Evolutionary conservation across 1,140 invertebrate genomes (phyloP).

Genomic region (Formica selysi): DNA sequence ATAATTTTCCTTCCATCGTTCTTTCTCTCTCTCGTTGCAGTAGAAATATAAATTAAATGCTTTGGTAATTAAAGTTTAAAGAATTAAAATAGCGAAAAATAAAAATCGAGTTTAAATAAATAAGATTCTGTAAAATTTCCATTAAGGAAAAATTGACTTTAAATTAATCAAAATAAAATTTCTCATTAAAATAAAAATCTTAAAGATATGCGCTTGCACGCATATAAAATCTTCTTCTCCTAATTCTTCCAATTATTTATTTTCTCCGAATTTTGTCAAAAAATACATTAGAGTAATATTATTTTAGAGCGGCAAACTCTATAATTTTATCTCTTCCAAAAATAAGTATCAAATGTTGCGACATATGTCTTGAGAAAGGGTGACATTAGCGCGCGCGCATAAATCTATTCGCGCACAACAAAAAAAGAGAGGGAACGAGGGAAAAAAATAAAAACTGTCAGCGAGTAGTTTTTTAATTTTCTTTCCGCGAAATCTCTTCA

Average conservation of each 20-base stretch:
- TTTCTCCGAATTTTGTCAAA: neutral
- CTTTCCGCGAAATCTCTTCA: conserved; percentile 46
- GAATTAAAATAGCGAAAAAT: neutral
- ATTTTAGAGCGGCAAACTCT: neutral
- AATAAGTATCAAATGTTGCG: conserved; percentile 2
- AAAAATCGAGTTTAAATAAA: neutral
- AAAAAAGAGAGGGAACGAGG: neutral
- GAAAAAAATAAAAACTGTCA: neutral
- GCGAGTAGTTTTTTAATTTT: conserved; percentile 34
- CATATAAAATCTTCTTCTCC: neutral
- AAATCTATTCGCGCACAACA: neutral
- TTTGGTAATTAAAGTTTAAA: no score
- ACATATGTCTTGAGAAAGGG: neutral
- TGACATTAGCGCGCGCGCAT: neutral
- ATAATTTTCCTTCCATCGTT: no score
- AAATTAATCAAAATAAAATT: neutral
- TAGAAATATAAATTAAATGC: no score
- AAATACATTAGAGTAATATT: neutral
- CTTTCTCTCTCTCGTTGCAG: no score
- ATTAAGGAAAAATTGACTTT: neutral
- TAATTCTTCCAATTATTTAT: neutral
- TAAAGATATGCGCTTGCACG: neutral
- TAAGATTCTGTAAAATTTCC: neutral
- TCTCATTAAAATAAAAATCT: neutral
- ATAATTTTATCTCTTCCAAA: neutral